Conservation (phyloP, 2,888 invertebrate genomes). For the Leucophenga maculata region DNA sequence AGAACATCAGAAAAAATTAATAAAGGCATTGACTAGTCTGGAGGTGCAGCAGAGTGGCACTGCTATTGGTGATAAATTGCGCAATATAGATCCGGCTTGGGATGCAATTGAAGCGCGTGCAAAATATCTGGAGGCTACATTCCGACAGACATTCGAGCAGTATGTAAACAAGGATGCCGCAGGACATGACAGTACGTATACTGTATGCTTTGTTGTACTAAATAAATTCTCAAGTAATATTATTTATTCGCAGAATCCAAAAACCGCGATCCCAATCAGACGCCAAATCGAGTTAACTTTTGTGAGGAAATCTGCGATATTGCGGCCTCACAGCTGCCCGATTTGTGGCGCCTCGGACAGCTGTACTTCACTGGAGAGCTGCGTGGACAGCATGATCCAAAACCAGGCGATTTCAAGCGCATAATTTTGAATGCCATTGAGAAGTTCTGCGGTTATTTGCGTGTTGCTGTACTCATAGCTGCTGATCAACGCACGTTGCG, state of each 20-base stretch:
- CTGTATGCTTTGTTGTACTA: not conserved
- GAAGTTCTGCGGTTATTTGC: conserved; percentile 81
- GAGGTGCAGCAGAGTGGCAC: conserved; percentile 74
- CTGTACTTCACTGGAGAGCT: conserved; percentile 94
- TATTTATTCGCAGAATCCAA: conserved; percentile 57
- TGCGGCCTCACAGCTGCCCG: conserved; percentile 85
- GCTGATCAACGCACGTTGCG: conserved; percentile 74
- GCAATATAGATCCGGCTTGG: conserved; percentile 93
- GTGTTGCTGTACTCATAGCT: conserved; percentile 81
- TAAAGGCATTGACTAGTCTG: conserved; percentile 83
- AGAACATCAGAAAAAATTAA: conserved; percentile 95
- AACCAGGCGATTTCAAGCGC: conserved; percentile 85
- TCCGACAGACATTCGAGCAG: conserved; percentile 69
- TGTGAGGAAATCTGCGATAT: conserved; percentile 85
- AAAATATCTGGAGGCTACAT: conserved; percentile 78
- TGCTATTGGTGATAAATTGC: conserved; percentile 66
- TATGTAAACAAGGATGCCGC: conserved; percentile 66
- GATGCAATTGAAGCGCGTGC: conserved; percentile 90
- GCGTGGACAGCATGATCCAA: conserved; percentile 82
- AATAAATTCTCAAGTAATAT: not conserved
- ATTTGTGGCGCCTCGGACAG: conserved; percentile 96
- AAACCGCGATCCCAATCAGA: conserved; percentile 64
- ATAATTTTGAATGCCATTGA: conserved; percentile 86
- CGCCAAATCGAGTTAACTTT: conserved; percentile 82
- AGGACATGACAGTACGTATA: conserved; percentile 59